Base-by-base conservation (phyloP, 2,888 invertebrate genomes). In the Malachius bipustulatus region DNA sequence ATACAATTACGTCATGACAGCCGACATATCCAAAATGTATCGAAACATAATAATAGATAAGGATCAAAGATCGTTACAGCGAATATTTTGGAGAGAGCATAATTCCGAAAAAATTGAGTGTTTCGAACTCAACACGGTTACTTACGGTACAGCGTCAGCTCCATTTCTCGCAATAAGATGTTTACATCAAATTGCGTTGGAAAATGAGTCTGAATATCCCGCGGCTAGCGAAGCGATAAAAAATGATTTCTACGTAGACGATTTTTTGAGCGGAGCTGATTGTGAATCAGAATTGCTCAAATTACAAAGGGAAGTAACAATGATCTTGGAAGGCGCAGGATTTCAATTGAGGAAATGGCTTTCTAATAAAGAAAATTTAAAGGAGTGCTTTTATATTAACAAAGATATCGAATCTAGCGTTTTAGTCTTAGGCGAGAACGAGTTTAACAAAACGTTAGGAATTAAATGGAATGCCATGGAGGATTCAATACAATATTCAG, bases 381-480 rank as follows among this genome's bases (percentile, higher is more conserved):
- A 14, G 14, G 34, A 19, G 9, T n/a, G 11, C 32, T 12, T 15
- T 35, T 8, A n/a, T 9, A 4, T 11, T 15, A 8, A 10, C 9
- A 4, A 9, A 8, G n/a, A 35, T 10, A 14, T 29, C 8, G 33
- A 34, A 26, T 11, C 27, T 10, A n/a, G 14, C 3, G 9, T 13
- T 33, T 12, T 33, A 13, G 24, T 24, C 9, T 24, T 24, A 24
- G 24, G 9, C 9, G 8, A 9, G 24, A 24, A 24, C 24, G 9
- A 24, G 9, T 8, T 9, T 9, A 9, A 8, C 9, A 41, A 40
- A 33, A 41, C 36, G 2, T 37, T 40, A 26, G 41, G 39, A 4
- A 14, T 41, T 8, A 9, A 10, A 19, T 42, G 42, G 37, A 33
- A 35, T 29, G 26, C 37, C 2, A 36, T 19, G 4, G 10, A 15